These are phyloP conservation scores for Labeo rohita DNA, from an alignment of 2,113 vertebrate species.

Conservation along the genomic window DNA sequence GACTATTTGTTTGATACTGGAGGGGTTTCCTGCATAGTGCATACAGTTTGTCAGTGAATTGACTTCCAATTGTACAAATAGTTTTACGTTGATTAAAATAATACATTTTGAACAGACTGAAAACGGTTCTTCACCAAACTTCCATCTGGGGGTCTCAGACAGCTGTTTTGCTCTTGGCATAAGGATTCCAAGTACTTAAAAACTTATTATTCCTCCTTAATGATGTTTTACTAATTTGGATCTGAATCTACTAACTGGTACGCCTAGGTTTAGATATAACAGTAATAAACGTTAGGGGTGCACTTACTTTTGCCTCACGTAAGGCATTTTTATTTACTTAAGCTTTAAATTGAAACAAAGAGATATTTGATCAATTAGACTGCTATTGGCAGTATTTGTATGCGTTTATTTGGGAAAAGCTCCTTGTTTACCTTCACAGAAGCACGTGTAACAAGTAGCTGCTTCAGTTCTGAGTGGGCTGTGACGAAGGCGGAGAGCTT, in stretches of 20 bases:
- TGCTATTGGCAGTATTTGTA: neutral
- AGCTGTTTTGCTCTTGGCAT: neutral
- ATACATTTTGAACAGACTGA: neutral
- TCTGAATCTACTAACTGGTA: neutral
- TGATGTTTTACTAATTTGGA: neutral
- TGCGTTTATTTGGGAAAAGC: neutral
- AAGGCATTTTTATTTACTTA: neutral
- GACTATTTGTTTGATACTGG: neutral
- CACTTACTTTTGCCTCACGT: neutral
- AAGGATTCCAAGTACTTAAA: neutral
- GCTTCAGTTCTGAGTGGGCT: neutral
- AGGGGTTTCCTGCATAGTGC: neutral
- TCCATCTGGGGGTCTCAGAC: neutral
- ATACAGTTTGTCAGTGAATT: neutral
- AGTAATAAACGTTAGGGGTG: neutral
- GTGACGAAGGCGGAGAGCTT: conserved; percentile 35
- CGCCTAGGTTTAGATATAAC: neutral
- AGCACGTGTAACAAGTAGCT: neutral
- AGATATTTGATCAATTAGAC: too few species aligned
- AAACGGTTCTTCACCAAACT: neutral
- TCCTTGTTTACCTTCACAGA: neutral
- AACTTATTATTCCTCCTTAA: neutral
- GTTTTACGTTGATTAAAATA: neutral
- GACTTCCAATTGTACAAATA: neutral
- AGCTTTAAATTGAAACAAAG: neutral